Evolutionary conservation across 2,797 vertebrate genomes (phyloP), one percentile per base, ranked within the genome.

Genomic region (Ataeniobius toweri): DNA sequence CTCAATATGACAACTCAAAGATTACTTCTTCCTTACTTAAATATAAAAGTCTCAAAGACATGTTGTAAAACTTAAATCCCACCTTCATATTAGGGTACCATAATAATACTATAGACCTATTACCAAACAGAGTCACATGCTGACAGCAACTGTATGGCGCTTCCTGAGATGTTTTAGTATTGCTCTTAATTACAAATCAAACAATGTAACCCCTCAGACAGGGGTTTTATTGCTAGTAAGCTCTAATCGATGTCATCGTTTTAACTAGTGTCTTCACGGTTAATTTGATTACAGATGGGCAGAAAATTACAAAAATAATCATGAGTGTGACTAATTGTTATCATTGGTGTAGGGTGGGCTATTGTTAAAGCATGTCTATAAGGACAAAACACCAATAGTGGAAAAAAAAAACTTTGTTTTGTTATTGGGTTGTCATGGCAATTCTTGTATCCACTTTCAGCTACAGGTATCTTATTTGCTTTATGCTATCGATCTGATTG

Each of bases 241-340:
- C 80, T 82, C 79, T 85, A 71, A 76, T 80, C 82, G 39, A 68
- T 74, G 79, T 78, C 75, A 55, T n/a, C 83, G 85, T 80, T 85
- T 69, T 83, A 75, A 82, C 87, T 80, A 69, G 41, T 76, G 71
- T 81, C 77, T 75, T 83, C 87, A 91, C 91, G 89, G 88, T 87
- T 81, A 90, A 83, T 82, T 72, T 26, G 50, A 80, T 82, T 81
- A 83, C 22, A 51, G 55, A 80, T 73, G 65, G 48, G 58, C 51
- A 51, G 65, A 73, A 80, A 77, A 83, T 46, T 44, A 55, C 73
- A 80, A 76, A 82, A 55, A 80, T 85, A 79, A 90, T 89, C 88
- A 81, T 77, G 71, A 83, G 71, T 77, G 51, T 85, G 77, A 85
- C 65, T 83, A 75, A 91, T 83, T 75, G 82, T 80, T 63, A 53